These are phyloP conservation scores for Pica pica DNA, from an alignment of 2,113 vertebrate species.

Conservation along the genomic window DNA sequence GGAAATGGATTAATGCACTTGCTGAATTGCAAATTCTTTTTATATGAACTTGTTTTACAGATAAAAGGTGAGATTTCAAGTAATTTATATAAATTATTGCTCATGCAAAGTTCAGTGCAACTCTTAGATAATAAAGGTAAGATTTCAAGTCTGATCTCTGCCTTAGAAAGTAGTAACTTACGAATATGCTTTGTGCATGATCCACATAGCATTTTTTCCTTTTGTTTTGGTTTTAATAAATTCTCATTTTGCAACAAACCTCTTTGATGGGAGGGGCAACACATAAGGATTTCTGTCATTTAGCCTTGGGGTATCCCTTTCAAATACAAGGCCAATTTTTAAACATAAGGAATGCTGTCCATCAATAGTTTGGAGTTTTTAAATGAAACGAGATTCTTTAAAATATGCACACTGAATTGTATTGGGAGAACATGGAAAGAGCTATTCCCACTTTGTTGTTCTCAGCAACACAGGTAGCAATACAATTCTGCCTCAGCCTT, in stretches of 20 bases:
- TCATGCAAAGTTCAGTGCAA: neutral
- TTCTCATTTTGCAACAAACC: neutral
- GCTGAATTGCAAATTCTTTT: slow-evolving; percentile 19
- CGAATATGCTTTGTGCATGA: neutral
- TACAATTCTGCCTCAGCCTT: neutral
- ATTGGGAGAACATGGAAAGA: neutral
- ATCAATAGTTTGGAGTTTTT: neutral
- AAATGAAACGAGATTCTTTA: neutral
- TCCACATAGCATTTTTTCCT: neutral
- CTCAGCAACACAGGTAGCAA: neutral
- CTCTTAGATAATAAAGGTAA: neutral
- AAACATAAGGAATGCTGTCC: neutral
- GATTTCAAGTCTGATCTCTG: neutral
- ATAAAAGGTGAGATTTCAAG: neutral
- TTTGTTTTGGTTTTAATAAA: neutral
- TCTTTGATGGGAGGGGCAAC: neutral
- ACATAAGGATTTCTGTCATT: neutral
- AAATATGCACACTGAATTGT: neutral
- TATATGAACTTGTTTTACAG: slow-evolving; percentile 9
- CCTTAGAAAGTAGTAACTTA: neutral
- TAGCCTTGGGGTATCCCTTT: neutral
- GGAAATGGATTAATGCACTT: slow-evolving; percentile 9
- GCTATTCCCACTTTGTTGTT: neutral
- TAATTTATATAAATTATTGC: neutral
- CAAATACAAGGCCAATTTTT: neutral